These are phyloP conservation scores for Megamerina dolium DNA, from an alignment of 2,888 invertebrate genomes.

Conservation along the genomic window DNA sequence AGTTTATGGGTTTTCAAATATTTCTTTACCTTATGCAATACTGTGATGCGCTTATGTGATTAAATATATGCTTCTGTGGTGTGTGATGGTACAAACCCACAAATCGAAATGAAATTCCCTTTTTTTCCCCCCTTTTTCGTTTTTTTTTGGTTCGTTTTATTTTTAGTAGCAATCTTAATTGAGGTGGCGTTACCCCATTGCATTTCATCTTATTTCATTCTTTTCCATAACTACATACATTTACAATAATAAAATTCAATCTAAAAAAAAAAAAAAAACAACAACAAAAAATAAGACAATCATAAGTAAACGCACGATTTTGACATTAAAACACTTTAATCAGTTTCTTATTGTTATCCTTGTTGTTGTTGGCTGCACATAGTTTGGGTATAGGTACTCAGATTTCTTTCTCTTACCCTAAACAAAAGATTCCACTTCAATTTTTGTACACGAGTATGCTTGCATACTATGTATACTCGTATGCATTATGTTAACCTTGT, in stretches of 20 bases:
- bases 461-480: not conserved
- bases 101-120: not conserved
- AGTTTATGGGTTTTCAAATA: not conserved
- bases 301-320: conserved; percentile 42
- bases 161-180: not conserved
- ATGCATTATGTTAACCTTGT: not conserved
- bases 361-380: no score
- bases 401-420: conserved; percentile 16
- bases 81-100: not conserved
- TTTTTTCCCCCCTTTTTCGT: no score
- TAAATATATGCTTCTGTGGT: not conserved
- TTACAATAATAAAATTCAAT: no score
- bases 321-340: conserved; percentile 42
- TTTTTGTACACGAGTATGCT: not conserved
- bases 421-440: not conserved
- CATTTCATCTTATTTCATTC: not conserved
- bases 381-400: no score
- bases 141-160: not conserved
- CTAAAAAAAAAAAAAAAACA: no score
- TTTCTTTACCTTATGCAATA: not conserved
- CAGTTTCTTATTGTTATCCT: conserved; percentile 29
- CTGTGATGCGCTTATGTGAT: no score
- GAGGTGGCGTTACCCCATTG: conserved; percentile 2
- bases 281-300: no score
- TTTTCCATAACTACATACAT: no score